Conservation (phyloP, 2,888 invertebrate genomes). For the Isoperla grammatica region DNA sequence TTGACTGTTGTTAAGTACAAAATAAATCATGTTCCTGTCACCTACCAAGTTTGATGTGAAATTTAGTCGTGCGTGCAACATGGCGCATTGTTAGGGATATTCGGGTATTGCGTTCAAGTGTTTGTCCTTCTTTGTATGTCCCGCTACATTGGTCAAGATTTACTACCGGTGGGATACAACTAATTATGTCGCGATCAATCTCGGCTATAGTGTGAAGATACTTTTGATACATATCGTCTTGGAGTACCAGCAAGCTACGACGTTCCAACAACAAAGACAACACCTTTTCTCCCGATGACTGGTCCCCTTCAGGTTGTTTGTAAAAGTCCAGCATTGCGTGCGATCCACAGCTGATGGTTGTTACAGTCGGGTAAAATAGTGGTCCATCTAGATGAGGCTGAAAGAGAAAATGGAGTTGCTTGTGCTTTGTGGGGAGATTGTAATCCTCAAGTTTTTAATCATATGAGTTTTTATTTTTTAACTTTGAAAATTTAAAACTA, state of each 20-base stretch:
- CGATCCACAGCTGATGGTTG: constrained; percentile 88
- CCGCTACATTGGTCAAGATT: constrained; percentile 61
- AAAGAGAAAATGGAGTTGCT: constrained; percentile 32
- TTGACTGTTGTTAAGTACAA: no score
- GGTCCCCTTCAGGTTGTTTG: constrained; percentile 45
- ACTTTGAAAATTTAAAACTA: no score
- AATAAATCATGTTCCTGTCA: constrained; percentile 24
- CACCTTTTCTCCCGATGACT: constrained; percentile 30
- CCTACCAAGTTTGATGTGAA: constrained; percentile 59
- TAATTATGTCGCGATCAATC: constrained; percentile 56
- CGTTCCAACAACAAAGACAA: constrained; percentile 79
- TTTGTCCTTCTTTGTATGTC: constrained; percentile 51
- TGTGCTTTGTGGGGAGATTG: no score
- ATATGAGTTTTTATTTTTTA: no score
- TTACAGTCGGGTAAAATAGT: constrained; percentile 85
- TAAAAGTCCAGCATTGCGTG: constrained; percentile 86
- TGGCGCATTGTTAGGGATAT: constrained; percentile 88
- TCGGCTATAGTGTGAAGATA: constrained; percentile 87
- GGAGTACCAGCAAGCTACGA: constrained; percentile 79
- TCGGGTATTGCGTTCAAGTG: constrained; percentile 60
- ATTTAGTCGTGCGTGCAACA: constrained; percentile 80
- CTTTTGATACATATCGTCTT: constrained; percentile 72
- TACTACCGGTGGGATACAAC: constrained; percentile 46
- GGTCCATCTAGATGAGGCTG: constrained; percentile 93
- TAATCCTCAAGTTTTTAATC: no score